Evolutionary conservation across 1,140 invertebrate species (phyloP), one percentile per base, ranked within the genome.

Genomic region (Leptopilina boulardi): DNA sequence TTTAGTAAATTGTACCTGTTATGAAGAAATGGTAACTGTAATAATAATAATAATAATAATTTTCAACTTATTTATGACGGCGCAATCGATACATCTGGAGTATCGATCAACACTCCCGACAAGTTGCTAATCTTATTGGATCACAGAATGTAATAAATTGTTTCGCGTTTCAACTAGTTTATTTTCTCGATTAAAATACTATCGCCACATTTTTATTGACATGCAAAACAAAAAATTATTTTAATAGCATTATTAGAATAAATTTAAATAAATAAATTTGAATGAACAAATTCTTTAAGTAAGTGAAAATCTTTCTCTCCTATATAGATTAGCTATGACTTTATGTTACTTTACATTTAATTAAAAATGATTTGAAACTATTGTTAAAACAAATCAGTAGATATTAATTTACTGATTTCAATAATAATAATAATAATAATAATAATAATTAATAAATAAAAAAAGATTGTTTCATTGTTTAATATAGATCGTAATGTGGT

Each of bases 101-200:
- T 59, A 26, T 59, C 56, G 56, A 59, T 59, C 19, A 59, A 26
- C 21, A 59, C 19, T 59, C 19, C 56, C 21, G 23, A 59, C 56
- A 30, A 23, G 23, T 59, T 59, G 56, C 56, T 59, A 59, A 59
- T 26, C 56, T 59, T 13, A 59, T 26, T 59, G 23, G 19, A 59
- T 59, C 56, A 23, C 56, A 23, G 56, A 26, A 59, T 21, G 56
- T 59, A 59, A 59, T 23, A 59, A 59, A 26, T 59, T 59, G 23
- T 4, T 10, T 59, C 21, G 56, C 21, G 19, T 38, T 59, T 59
- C 21, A 59, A 21, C 11, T 59, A 59, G 56, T 23, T 59, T 26
- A 59, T 23, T 26, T 26, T 21, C 19, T 1, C 11, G 19, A 59
- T 26, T 59, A 59, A 59, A 59, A 59, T 59, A 59, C 13, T 59